Conservation (phyloP, 2,797 vertebrate genomes). For the Octomys mimax region DNA sequence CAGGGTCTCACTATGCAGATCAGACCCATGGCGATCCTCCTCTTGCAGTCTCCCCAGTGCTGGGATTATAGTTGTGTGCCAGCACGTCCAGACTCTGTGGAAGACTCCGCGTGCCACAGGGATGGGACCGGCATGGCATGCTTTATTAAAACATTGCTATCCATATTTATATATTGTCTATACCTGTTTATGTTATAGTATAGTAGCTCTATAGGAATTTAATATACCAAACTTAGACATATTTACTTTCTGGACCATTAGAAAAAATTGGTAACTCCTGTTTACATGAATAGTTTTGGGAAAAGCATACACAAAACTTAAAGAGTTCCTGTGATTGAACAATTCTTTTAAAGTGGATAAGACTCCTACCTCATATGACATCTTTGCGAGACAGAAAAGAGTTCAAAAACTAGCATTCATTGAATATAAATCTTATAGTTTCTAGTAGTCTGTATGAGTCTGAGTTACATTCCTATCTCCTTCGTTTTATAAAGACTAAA, state of each 20-base stretch:
- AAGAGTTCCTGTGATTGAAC: neutral
- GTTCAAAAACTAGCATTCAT: neutral
- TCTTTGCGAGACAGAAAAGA: neutral
- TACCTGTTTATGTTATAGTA: neutral
- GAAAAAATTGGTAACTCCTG: neutral
- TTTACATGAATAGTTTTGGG: neutral
- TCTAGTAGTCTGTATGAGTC: neutral
- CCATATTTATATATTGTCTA: neutral
- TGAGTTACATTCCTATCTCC: neutral
- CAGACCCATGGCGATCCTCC: no score
- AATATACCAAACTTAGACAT: neutral
- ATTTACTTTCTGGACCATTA: neutral
- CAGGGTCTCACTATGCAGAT: no score
- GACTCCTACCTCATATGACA: neutral
- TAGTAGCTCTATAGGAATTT: neutral
- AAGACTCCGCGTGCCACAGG: no score
- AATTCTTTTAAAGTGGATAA: neutral
- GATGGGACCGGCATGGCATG: neutral
- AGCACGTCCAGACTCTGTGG: no score
- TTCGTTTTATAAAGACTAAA: neutral
- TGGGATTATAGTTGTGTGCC: no score
- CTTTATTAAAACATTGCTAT: neutral
- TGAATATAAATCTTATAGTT: neutral
- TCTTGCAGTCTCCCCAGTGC: no score
- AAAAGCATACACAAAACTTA: neutral